These are phyloP conservation scores for Dromiciops gliroides DNA, from an alignment of 2,113 vertebrate species.

Conservation along the genomic window DNA sequence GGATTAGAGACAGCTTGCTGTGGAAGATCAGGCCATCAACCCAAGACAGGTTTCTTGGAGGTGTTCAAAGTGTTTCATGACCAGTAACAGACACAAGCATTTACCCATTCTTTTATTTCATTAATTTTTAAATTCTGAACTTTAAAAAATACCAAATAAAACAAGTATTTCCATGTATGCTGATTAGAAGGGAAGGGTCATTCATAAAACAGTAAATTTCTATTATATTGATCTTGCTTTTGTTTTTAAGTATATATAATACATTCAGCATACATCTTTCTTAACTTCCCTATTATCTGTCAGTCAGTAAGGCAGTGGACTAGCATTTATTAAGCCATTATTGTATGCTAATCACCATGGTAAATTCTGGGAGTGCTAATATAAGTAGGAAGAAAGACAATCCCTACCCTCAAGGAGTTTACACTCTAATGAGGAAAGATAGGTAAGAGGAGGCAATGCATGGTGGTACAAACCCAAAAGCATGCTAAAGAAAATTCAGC, in stretches of 20 bases:
- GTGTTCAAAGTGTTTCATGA: conserved; percentile 27
- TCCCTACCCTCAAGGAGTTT: background rate
- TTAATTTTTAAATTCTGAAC: background rate
- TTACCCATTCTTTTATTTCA: background rate
- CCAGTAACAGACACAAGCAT: conserved; percentile 31
- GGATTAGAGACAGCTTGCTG: background rate
- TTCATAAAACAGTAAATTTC: background rate
- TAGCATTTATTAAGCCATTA: background rate
- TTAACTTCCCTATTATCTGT: background rate
- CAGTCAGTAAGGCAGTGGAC: background rate
- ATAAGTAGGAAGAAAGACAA: background rate
- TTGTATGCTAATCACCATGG: background rate
- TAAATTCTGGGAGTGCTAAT: background rate
- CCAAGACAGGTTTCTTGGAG: conserved; percentile 53
- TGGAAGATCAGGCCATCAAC: background rate
- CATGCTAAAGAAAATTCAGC: background rate
- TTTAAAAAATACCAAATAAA: background rate
- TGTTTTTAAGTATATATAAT: background rate
- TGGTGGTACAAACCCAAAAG: background rate
- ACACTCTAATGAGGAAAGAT: background rate
- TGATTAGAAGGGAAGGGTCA: background rate
- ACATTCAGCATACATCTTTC: background rate
- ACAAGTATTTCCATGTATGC: no score
- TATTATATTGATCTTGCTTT: background rate
- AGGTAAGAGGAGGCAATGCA: background rate